phyloP scores from a whole-genome alignment of 2,888 invertebrate species.

The Cheilosia pagana region DNA sequence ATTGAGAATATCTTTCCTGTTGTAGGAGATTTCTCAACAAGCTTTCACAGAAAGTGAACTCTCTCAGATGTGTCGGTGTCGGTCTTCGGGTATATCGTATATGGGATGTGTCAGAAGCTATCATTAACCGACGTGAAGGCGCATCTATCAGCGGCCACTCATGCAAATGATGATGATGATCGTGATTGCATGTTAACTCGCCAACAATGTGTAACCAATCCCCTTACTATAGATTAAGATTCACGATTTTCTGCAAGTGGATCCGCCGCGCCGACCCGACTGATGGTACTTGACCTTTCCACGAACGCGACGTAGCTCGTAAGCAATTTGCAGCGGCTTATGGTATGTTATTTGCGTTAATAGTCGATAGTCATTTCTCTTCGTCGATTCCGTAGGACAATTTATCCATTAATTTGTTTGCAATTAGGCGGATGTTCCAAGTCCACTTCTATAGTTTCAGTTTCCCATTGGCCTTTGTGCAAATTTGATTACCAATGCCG shows the following conservation, averaged over 20 bases:
- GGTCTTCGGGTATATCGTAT: no score
- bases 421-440: slow-evolving; percentile 27
- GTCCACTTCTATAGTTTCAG: slow-evolving; percentile 13
- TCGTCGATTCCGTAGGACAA: slow-evolving; percentile 45
- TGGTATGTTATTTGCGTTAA: slow-evolving; percentile 67
- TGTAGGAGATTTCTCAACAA: slow-evolving; percentile 21
- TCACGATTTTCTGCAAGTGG: slow-evolving; percentile 57
- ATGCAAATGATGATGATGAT: slow-evolving; percentile 51
- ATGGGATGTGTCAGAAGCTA: slow-evolving; percentile 51
- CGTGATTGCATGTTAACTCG: slow-evolving; percentile 62
- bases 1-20: slow-evolving; percentile 34
- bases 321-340: slow-evolving; percentile 54
- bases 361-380: slow-evolving; percentile 41
- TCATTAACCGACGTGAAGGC: slow-evolving; percentile 34
- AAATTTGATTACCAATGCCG: background rate
- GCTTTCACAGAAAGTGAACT: slow-evolving; percentile 19
- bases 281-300: slow-evolving; percentile 56
- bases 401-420: slow-evolving; percentile 48
- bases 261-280: slow-evolving; percentile 35
- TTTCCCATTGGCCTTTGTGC: slow-evolving; percentile 16
- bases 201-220: slow-evolving; percentile 54
- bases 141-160: slow-evolving; percentile 46
- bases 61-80: slow-evolving; percentile 13
- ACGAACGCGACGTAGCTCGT: slow-evolving; percentile 13
- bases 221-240: slow-evolving; percentile 36